Evolutionary conservation across 2,888 invertebrate species (phyloP), one percentile per base, ranked within the genome.

Genomic region (Zaprionus obscuricornis): DNA sequence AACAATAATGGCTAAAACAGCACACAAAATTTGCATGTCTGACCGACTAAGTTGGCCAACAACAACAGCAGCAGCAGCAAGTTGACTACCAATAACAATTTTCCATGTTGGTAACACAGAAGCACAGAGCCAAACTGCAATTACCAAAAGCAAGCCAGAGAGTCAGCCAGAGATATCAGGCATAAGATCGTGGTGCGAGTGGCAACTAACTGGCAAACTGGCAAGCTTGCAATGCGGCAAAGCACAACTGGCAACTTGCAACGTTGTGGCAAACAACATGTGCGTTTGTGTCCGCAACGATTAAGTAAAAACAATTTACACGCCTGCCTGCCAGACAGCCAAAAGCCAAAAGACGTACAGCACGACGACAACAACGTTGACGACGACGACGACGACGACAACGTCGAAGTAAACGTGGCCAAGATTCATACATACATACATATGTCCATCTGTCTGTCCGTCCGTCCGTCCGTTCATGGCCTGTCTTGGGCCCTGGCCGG

Each of bases 291-390:
- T 77, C 82, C 70, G 74, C 77, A 79, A 67, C 82, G 84, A 86
- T 86, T 85, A 84, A 84, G 84, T 86, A 82, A 84, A 85, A 84
- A 86, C 86, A 82, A 86, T 86, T 84, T 84, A 84, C 86, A 84
- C 84, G 84, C 86, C 82, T 85, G 86, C 86, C 84, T 66, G 65
- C 72, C 78, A 58, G 51, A 14, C 60, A 52, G 64, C 27, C 54
- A 52, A 43, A 17, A 17, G 63, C 50, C 55, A 45, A 18, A 22
- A 56, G 33, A 8, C 20, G 26, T n/a, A 46, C 42, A 26, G 26
- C 29, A 22, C 45, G 55, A n/a, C 37, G 27, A 22, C 55, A 43
- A 39, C 42, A 20, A 42, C 39, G 46, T n/a, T n/a, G 36, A 22
- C 45, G 55, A n/a, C 37, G 27, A 22, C 55, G 46, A 39, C 42